Evolutionary conservation across 2,888 invertebrate species (phyloP), one percentile per base, ranked within the genome.

Genomic region (Drosophila pseudotalamancana): DNA sequence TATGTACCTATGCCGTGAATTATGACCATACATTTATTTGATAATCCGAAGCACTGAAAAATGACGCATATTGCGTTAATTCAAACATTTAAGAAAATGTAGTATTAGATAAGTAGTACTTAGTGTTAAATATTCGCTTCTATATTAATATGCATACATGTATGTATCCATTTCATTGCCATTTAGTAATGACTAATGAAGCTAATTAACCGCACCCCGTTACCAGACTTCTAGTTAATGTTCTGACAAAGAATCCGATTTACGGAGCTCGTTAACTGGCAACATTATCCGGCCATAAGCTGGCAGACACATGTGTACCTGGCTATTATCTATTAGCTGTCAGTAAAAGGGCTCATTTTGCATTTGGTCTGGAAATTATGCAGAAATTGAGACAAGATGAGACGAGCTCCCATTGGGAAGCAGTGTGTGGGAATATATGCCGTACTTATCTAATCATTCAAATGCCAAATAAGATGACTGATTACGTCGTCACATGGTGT

Each of bases 381-480:
- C 77, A 67, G 67, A 69, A 72, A 65, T 75, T 64, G 59, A 34
- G 39, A 50, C 49, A 60, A 56, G 46, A 39, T 39, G 34, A 16
- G 71, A 71, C 35, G 34, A 43, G 54, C 55, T 53, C 29, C 68
- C 68, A 39, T 23, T 46, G 68, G 54, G 43, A 34, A 49, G 31
- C 49, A 6, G 14, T 29, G 27, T 39, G 8, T 60, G 46, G 60
- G 53, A 50, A 50, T 50, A 46, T 45, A 68, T 48, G 43, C 37
- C 51, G 56, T 63, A 56, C 72, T 66, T 73, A 80, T 75, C 81
- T 80, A 80, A 82, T 82, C 81, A 86, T 77, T 81, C 70, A 80
- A 40, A 70, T 85, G 77, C 76, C 82, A 78, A 72, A 83, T 70
- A 67, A 83, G 78, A 83, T 83, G 81, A 82, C 87, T 80, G 84